Evolutionary conservation across 2,113 vertebrate genomes (phyloP).

Genomic region (Ahaetulla prasina): DNA sequence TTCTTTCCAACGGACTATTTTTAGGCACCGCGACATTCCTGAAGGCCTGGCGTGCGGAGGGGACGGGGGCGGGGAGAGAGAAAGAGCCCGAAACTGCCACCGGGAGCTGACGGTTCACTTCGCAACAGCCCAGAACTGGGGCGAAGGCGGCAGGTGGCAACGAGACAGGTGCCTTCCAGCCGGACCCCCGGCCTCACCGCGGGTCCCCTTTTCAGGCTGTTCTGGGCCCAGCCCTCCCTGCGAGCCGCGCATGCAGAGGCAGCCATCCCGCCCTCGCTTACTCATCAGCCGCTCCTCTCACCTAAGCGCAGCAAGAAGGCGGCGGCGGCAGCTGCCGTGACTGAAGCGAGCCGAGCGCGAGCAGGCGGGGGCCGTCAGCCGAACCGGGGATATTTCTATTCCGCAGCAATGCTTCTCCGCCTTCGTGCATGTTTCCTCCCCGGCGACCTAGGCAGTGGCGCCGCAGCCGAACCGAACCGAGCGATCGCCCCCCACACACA

Average conservation of each 20-base stretch:
- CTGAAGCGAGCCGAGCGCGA: slow-evolving; percentile 34
- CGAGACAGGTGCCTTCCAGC: neutral
- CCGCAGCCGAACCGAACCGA: slow-evolving; percentile 39
- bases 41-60: neutral
- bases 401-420: slow-evolving; percentile 42
- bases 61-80: too few relatives aligned
- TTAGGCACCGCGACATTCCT: slow-evolving; percentile 17
- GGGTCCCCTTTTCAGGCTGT: slow-evolving; percentile 31
- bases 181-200: neutral
- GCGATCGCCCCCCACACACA: neutral
- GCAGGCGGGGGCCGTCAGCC: slow-evolving; percentile 28
- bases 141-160: neutral
- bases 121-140: neutral
- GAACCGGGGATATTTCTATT: slow-evolving; percentile 33
- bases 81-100: neutral
- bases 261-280: slow-evolving; percentile 10
- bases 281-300: slow-evolving; percentile 18
- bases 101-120: neutral
- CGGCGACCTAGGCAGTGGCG: slow-evolving; percentile 40
- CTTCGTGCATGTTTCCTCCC: slow-evolving; percentile 52
- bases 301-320: slow-evolving; percentile 14
- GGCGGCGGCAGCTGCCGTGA: slow-evolving; percentile 32
- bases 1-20: neutral
- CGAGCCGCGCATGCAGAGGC: neutral
- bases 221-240: neutral